A percentile compares a stretch with the other conserved stretches of the same genome.
These are phyloP conservation scores for Micrastur ruficollis DNA, from an alignment of 2,797 vertebrate genomes.

Conservation along the genomic window DNA sequence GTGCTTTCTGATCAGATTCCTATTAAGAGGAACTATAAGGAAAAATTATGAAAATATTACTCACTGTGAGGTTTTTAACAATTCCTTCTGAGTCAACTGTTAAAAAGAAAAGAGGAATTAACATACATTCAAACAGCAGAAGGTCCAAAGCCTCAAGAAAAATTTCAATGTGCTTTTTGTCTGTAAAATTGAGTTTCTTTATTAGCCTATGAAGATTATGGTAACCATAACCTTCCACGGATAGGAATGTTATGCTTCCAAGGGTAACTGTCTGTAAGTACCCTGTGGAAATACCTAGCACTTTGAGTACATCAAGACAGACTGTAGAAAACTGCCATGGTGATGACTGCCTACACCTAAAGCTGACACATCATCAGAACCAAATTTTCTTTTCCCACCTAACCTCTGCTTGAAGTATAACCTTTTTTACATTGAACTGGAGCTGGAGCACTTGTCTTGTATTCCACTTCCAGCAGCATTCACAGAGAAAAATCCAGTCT, in stretches of 20 bases:
- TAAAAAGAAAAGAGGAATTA: conserved; percentile 49
- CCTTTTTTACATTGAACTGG: background rate
- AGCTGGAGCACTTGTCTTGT: background rate
- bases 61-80: conserved; percentile 91
- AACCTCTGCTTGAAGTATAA: background rate
- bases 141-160: background rate
- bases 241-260: background rate
- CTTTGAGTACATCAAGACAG: background rate
- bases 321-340: background rate
- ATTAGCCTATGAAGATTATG: background rate
- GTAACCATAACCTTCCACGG: background rate
- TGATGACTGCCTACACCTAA: background rate
- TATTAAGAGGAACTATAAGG: background rate
- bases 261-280: background rate
- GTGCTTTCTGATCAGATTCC: background rate
- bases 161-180: background rate
- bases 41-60: conserved; percentile 58
- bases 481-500: background rate
- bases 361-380: background rate
- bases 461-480: background rate
- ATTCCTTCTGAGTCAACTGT: conserved; percentile 92
- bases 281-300: background rate
- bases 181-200: background rate
- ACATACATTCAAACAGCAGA: background rate
- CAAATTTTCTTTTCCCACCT: background rate